These are phyloP conservation scores for Malaclemys terrapin DNA, from an alignment of 2,113 vertebrate species.

Conservation along the genomic window DNA sequence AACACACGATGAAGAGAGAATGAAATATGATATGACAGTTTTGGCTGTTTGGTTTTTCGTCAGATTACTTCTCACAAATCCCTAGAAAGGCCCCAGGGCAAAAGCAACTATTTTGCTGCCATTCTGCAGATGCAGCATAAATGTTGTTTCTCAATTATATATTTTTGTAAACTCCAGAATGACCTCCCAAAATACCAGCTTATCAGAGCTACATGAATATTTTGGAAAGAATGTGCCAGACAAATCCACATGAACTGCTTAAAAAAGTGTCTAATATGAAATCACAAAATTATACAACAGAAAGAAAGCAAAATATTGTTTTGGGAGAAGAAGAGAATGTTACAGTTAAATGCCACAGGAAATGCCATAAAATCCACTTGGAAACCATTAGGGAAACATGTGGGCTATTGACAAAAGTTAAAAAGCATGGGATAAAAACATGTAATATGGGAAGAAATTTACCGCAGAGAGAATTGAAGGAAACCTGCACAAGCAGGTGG, in stretches of 20 bases:
- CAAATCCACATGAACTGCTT: slow-evolving; percentile 5
- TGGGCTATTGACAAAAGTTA: not conserved
- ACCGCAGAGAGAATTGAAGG: not conserved
- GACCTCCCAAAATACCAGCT: slow-evolving; percentile 11
- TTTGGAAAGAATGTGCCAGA: slow-evolving; percentile 49
- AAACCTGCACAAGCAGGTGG: not conserved
- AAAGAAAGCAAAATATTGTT: not conserved
- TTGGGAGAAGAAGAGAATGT: not conserved
- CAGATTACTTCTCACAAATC: not conserved
- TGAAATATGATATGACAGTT: not conserved
- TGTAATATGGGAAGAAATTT: not conserved
- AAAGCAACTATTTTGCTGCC: not conserved
- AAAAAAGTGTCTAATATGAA: not conserved
- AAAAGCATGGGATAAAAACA: not conserved
- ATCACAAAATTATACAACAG: slow-evolving; percentile 4
- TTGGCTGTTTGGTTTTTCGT: not conserved
- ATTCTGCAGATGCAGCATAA: not conserved
- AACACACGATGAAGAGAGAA: not conserved
- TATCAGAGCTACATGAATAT: slow-evolving; percentile 47
- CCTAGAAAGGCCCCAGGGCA: not conserved
- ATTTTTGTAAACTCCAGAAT: slow-evolving; percentile 25
- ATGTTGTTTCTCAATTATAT: not conserved
- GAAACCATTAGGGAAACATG: not conserved
- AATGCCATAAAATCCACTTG: not conserved
- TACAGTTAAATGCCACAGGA: not conserved